Evolutionary conservation across 2,797 vertebrate species (phyloP).

Genomic region (Corythornis leucogaster): DNA sequence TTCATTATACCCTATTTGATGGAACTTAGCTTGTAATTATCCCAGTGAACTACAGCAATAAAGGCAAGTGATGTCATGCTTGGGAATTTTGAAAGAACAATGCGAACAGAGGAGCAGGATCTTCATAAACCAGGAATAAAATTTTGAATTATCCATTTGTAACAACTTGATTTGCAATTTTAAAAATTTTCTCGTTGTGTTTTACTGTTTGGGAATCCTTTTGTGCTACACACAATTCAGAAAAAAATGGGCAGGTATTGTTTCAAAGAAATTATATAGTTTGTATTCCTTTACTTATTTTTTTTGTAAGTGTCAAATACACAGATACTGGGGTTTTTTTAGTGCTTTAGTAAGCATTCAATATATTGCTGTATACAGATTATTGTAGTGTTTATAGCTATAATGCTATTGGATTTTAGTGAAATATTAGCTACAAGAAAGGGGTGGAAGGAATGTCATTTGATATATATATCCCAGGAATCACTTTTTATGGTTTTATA

Average conservation of each 20-base stretch:
- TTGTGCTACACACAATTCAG: not conserved
- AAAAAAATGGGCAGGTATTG: not conserved
- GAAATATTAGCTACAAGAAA: constrained; percentile 29
- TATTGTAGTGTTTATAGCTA: not conserved
- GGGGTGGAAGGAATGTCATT: not conserved
- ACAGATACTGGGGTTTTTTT: not conserved
- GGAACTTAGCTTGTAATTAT: not conserved
- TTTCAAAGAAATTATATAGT: not conserved
- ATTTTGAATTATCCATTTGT: not conserved
- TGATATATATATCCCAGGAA: constrained; percentile 19
- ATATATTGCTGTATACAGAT: not conserved
- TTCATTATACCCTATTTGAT: not conserved
- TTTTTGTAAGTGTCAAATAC: not conserved
- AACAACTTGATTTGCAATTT: not conserved
- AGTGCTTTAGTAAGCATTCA: not conserved
- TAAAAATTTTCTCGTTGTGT: not conserved
- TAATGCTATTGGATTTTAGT: constrained; percentile 25
- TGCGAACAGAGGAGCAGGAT: not conserved
- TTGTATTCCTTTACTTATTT: not conserved
- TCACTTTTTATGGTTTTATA: constrained; percentile 30
- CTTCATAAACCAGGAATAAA: not conserved
- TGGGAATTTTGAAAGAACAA: not conserved
- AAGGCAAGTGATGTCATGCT: not conserved
- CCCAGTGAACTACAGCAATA: not conserved
- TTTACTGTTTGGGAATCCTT: not conserved